These are phyloP conservation scores for Recurvirostra avosetta DNA, from an alignment of 2,113 vertebrate genomes.

Conservation along the genomic window DNA sequence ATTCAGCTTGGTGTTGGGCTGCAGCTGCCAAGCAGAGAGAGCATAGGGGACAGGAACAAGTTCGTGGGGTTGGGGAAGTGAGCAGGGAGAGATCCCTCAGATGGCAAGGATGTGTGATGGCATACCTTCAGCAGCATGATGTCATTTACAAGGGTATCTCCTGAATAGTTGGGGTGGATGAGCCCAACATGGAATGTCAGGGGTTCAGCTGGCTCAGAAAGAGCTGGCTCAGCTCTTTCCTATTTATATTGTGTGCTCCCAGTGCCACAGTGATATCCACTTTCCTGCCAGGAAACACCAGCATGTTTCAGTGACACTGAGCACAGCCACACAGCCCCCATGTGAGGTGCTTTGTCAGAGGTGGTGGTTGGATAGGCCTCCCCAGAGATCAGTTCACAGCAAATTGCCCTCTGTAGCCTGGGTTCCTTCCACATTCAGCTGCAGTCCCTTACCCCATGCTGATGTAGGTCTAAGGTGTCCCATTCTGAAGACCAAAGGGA, in stretches of 20 bases:
- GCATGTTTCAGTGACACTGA: background rate
- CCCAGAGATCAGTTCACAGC: background rate
- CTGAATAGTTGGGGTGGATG: background rate
- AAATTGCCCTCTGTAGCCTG: background rate
- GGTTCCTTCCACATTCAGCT: background rate
- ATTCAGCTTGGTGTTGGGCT: fast-evolving
- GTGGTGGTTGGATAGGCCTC: background rate
- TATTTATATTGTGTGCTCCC: fast-evolving
- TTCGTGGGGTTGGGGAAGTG: background rate
- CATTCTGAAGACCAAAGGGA: background rate
- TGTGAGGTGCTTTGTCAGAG: background rate
- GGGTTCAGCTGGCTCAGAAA: too few relatives aligned
- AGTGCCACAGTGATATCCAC: fast-evolving
- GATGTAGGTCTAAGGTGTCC: background rate
- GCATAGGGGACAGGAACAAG: background rate
- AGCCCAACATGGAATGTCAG: fast-evolving
- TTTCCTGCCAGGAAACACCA: background rate
- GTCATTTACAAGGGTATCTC: fast-evolving
- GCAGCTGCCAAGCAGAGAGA: background rate
- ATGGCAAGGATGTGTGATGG: background rate
- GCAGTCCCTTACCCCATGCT: background rate
- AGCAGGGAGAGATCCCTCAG: background rate
- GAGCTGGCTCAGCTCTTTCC: fast-evolving
- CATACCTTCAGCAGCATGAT: background rate
- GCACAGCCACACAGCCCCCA: background rate